phyloP scores from a whole-genome alignment of 2,113 vertebrate genomes.

The Lamprotornis superbus region DNA sequence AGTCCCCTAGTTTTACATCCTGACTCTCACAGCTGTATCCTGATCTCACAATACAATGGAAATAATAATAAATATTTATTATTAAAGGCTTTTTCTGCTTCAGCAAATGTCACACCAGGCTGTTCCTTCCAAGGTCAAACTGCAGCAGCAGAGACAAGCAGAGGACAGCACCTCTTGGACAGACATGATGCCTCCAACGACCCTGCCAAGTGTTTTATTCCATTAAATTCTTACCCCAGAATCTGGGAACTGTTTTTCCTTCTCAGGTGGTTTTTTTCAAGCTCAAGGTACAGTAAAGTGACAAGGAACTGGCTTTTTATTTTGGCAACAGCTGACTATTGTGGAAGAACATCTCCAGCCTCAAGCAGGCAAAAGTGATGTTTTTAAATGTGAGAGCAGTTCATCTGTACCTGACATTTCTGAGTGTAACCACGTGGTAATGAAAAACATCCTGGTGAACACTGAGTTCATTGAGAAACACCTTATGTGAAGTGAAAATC shows the following conservation, averaged over 20 bases:
- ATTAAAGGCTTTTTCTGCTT: neutral
- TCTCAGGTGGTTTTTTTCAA: neutral
- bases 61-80: neutral
- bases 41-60: neutral
- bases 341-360: neutral
- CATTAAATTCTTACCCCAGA: neutral
- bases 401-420: neutral
- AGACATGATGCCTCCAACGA: no score
- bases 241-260: neutral
- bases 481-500: neutral
- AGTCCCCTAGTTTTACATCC: neutral
- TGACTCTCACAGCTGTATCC: neutral
- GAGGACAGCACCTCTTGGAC: neutral
- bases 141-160: neutral
- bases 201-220: no score
- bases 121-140: neutral
- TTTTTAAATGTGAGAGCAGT: neutral
- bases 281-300: neutral
- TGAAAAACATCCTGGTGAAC: neutral
- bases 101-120: neutral
- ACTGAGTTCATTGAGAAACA: neutral
- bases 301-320: neutral
- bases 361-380: neutral
- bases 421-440: neutral
- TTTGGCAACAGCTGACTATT: neutral